Conservation (phyloP, 2,888 invertebrate species). For the Melanchra persicariae region DNA sequence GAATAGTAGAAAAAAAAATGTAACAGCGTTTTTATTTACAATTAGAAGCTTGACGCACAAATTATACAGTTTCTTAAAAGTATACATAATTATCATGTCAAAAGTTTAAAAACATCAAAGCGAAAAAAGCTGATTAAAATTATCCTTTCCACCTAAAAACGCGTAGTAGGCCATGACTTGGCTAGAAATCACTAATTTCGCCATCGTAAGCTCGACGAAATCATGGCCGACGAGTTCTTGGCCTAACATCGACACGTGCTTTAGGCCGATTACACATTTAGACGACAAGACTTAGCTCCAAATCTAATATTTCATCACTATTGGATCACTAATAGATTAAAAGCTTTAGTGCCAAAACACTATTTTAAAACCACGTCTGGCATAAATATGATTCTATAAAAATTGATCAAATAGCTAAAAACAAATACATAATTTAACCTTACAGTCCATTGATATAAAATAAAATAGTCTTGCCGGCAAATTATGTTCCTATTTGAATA, state of each 20-base stretch:
- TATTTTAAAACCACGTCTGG: constrained; percentile 50
- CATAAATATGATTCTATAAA: constrained; percentile 39
- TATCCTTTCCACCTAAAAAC: constrained; percentile 75
- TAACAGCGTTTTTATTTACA: constrained; percentile 85
- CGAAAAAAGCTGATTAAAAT: constrained; percentile 71
- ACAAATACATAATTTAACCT: constrained; percentile 17
- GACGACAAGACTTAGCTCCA: constrained; percentile 63
- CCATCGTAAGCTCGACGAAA: constrained; percentile 33
- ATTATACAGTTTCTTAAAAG: constrained; percentile 76
- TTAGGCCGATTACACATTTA: constrained; percentile 64
- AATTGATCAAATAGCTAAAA: constrained; percentile 31
- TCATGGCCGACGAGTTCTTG: constrained; percentile 54
- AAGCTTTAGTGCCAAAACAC: constrained; percentile 27
- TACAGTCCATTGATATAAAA: constrained; percentile 25
- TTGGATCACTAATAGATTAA: constrained; percentile 11
- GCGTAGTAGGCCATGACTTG: constrained; percentile 55
- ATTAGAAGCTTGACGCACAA: constrained; percentile 83
- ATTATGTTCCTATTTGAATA: constrained; percentile 52
- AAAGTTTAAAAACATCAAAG: constrained; percentile 72
- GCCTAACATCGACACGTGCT: constrained; percentile 52
- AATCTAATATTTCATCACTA: constrained; percentile 32
- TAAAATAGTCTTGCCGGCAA: constrained; percentile 63
- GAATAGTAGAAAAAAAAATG: constrained; percentile 66
- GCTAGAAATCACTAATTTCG: constrained; percentile 30
- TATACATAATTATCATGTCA: constrained; percentile 72